Evolutionary conservation across 2,888 invertebrate genomes (phyloP).

Genomic region (Tipula confusa): DNA sequence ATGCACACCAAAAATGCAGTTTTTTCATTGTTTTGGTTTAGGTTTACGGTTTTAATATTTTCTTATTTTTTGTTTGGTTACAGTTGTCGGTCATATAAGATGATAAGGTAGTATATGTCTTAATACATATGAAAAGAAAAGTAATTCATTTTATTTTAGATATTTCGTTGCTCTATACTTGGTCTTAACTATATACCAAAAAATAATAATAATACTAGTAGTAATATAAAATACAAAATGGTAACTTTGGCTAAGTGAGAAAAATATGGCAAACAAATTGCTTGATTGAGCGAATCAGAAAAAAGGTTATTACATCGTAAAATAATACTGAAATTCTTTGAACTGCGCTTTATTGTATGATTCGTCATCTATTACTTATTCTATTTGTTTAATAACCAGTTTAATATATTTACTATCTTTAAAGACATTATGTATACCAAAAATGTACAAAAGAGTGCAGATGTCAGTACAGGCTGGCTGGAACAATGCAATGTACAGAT

Average conservation of each 20-base stretch:
- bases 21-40: conserved; percentile 8
- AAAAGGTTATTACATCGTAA: background rate
- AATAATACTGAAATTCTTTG: background rate
- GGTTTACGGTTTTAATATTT: background rate
- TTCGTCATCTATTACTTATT: background rate
- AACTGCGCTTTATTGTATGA: background rate
- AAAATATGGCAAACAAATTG: background rate
- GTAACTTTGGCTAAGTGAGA: background rate
- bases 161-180: background rate
- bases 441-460: too few relatives aligned
- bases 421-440: too few relatives aligned
- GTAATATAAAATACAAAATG: conserved; percentile 8
- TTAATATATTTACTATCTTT: too few relatives aligned
- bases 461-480: too few relatives aligned
- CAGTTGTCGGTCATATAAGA: background rate
- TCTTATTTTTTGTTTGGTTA: background rate
- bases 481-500: too few relatives aligned
- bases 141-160: background rate
- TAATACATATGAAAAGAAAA: background rate
- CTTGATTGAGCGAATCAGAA: background rate
- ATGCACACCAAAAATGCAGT: background rate
- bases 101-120: background rate
- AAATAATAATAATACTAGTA: background rate
- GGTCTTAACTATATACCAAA: background rate
- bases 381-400: background rate